Evolutionary conservation across 2,888 invertebrate genomes (phyloP), one percentile per base, ranked within the genome.

Genomic region (Habroteleia sp.): DNA sequence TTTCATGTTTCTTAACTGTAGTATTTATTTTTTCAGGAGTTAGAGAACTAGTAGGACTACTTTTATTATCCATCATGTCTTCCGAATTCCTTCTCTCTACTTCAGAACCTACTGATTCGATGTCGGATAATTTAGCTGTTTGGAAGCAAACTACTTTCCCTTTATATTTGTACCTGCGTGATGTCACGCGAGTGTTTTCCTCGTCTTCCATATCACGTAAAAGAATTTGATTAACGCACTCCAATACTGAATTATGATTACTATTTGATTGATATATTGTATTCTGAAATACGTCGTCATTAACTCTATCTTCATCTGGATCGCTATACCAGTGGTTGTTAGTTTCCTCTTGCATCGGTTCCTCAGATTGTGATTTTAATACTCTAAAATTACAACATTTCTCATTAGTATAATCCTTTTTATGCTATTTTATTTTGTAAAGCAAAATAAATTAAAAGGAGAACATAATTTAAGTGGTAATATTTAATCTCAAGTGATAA

Each of bases 201-300:
- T 88, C 88, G 68, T 91, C 91, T 69, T 91, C 91, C 81, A 91
- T 91, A 85, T 95, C 95, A 80, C 95, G 93, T 20, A 96, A 88
- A 29, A 96, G 89, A 80, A 96, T 96, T 89, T 94, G 95, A 89
- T 95, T 95, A 77, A 96, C 95, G 84, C 95, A 95, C 87, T 96
- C 95, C 46, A 96, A 88, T 3, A 96, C 95, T 0, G 95, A 95
- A 89, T 95, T 96, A 79, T 95, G 94, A 85, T 93, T 92, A 79
- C 93, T 93, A 79, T 93, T 92, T 0, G 88, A 83, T 16, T 85
- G 84, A 58, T 88, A 88, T 0, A 84, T 81, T 48, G 81, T 85
- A 72, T 88, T 85, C 13, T 86, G 80, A 14, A 87, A 85, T 1
- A 85, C 83, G 10, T 88, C 88, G 84, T 93, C 93, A 83, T 91